Evolutionary conservation across 2,888 invertebrate genomes (phyloP).

Genomic region (Ariolimax columbianus): DNA sequence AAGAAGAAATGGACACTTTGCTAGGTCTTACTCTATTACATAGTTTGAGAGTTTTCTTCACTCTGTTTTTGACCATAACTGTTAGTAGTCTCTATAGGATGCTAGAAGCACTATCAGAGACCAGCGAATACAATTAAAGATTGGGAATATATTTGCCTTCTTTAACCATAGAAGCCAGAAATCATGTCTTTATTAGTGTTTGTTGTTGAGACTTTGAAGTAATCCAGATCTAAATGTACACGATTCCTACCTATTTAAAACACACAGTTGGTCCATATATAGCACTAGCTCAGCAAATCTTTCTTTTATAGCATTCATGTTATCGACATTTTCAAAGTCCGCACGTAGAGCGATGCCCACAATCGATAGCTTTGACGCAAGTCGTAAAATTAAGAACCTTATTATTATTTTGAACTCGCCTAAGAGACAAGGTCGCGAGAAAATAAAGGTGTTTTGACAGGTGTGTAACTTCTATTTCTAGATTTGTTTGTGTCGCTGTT

Average conservation of each 20-base stretch:
- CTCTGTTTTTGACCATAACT: too few species aligned
- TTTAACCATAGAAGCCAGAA: too few species aligned
- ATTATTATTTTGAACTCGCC: neutral
- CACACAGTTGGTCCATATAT: neutral
- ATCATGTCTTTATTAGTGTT: too few species aligned
- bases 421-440: neutral
- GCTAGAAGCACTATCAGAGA: too few species aligned
- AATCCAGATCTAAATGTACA: too few species aligned
- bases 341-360: neutral
- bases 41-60: too few species aligned
- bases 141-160: too few species aligned
- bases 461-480: neutral
- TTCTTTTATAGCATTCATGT: conserved; percentile 1
- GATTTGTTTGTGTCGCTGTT: neutral
- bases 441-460: neutral
- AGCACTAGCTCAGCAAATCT: neutral
- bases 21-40: too few species aligned
- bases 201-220: too few species aligned
- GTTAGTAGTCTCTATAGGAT: too few species aligned
- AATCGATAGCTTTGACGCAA: conserved; percentile 17
- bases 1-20: too few species aligned
- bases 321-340: neutral
- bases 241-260: neutral
- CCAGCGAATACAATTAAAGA: too few species aligned
- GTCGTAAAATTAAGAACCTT: neutral